Base-by-base conservation (phyloP, 2,888 invertebrate species). In the Busseola fusca region DNA sequence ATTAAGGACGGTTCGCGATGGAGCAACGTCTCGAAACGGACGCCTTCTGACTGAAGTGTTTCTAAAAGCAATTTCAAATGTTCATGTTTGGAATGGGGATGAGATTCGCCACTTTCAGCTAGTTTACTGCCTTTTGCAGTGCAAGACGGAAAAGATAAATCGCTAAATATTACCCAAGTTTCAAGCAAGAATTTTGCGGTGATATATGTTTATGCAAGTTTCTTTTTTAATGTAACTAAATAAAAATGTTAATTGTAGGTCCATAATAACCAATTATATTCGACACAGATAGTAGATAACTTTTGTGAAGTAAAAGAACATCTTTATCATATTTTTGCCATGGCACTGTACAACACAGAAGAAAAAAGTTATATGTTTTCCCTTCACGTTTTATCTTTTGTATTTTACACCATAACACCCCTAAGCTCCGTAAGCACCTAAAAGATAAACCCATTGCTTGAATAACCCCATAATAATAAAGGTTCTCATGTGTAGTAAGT, bases 61-160 rank as follows among this genome's bases (percentile, higher is more conserved):
- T 80, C 79, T 84, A 76, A 86, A 84, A 82, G 84, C 78, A 87
- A 88, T 88, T 88, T 86, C 71, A 78, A 84, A 84, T 83, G 84
- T 86, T 86, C 83, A 84, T 82, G 84, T 85, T 83, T 78, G 70
- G 78, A 86, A 80, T 80, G 76, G 81, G 82, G 80, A 79, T 84
- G 82, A 84, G 80, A 82, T 85, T 78, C 76, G 81, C 83, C 76
- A 76, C 81, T 84, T 82, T 81, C 72, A 82, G 78, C 79, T 85
- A 77, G 72, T 82, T 81, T 74, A 78, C 72, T 76, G 75, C 74
- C 71, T 70, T 83, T 71, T 59, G 66, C 64, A 56, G 69, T 58
- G 68, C 71, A 69, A 73, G 75, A 70, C 71, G 78, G 73, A 71
- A 71, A 74, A 76, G 69, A 72, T 82, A 78, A 78, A 80, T 82